A percentile compares a stretch with the other conserved stretches of the same genome.
Evolutionary conservation across 1,140 invertebrate genomes (phyloP).

Genomic region (Watersipora subatra): DNA sequence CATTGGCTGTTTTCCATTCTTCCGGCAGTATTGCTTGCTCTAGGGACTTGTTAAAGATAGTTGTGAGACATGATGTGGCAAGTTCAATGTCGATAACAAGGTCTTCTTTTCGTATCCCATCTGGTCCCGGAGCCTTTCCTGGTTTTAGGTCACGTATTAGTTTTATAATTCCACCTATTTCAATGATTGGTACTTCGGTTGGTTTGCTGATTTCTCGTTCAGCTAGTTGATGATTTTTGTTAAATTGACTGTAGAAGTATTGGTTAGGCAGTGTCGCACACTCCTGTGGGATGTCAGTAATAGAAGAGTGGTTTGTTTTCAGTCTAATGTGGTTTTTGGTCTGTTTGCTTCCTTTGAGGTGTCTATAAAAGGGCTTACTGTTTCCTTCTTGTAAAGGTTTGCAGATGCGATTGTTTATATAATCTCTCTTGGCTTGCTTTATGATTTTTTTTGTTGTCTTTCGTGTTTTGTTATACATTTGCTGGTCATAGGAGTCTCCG

Average conservation of each 20-base stretch:
- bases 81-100: neutral
- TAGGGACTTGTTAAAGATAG: neutral
- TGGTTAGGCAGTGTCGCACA: neutral
- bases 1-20: constrained; percentile 8
- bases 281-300: neutral
- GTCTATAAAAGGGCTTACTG: neutral
- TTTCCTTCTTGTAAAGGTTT: neutral
- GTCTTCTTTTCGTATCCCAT: neutral
- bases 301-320: neutral
- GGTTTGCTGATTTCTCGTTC: neutral
- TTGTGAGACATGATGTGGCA: neutral
- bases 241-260: neutral
- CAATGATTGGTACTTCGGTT: neutral
- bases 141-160: neutral
- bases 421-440: neutral
- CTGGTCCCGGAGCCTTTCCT: neutral
- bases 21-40: constrained; percentile 3
- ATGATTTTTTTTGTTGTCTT: neutral
- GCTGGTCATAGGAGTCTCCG: neutral
- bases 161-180: neutral
- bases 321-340: neutral
- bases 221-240: neutral
- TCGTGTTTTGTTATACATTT: neutral
- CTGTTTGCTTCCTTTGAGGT: neutral
- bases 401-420: neutral